Conservation (phyloP, 1,140 invertebrate species). For the Pristionchus pacificus region DNA sequence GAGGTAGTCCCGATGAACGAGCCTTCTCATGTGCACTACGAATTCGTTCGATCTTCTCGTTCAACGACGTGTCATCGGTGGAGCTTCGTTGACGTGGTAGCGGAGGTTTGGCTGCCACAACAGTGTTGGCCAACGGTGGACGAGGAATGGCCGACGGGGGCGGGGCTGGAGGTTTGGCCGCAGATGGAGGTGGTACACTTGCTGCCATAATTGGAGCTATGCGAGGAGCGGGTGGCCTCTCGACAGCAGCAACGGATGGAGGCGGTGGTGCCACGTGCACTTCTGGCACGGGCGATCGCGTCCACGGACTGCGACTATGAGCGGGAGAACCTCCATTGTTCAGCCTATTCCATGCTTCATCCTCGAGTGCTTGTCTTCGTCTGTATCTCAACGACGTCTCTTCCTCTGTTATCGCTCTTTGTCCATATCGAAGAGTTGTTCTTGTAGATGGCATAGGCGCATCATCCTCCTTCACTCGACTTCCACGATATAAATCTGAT, state of each 20-base stretch:
- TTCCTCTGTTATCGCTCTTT: constrained; percentile 27
- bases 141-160: constrained; percentile 12
- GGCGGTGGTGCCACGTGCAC: constrained; percentile 19
- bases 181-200: constrained; percentile 10
- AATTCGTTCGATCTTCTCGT: constrained; percentile 25
- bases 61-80: constrained; percentile 30
- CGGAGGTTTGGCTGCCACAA: constrained; percentile 35
- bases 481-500: constrained; percentile 41
- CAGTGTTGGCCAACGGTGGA: background rate
- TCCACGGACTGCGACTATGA: background rate
- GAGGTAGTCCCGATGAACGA: background rate
- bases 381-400: constrained; percentile 33
- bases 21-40: background rate
- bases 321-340: constrained; percentile 1
- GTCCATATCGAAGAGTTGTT: constrained; percentile 11
- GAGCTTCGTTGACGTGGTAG: constrained; percentile 40
- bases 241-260: constrained; percentile 10
- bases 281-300: constrained; percentile 28
- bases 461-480: constrained; percentile 24
- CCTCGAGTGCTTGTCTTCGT: constrained; percentile 39
- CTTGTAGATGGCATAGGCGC: constrained; percentile 21
- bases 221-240: constrained; percentile 5
- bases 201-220: constrained; percentile 16
- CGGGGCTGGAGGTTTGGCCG: constrained; percentile 16
- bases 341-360: constrained; percentile 40